Conservation (phyloP, 1,140 invertebrate species). For the Bombus breviceps region DNA sequence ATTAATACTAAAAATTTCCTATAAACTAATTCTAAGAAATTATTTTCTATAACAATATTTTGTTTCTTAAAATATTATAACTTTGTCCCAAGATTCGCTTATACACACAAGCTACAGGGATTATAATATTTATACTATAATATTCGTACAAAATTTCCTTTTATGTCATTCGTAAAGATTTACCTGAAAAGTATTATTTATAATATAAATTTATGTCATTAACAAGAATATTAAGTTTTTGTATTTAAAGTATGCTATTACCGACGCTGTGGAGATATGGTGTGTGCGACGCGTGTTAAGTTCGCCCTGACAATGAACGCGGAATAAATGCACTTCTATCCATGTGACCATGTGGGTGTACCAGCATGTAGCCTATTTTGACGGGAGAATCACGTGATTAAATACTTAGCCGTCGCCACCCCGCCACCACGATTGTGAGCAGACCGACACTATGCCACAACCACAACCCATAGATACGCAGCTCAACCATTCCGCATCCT, state of each 20-base stretch:
- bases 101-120: no score
- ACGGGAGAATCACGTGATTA: constrained; percentile 87
- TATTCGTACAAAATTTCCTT: neutral
- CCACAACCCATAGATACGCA: constrained; percentile 29
- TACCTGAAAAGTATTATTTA: neutral
- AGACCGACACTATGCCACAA: constrained; percentile 39
- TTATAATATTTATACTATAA: no score
- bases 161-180: neutral
- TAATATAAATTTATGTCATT: neutral
- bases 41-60: neutral
- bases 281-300: neutral
- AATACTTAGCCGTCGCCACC: constrained; percentile 73
- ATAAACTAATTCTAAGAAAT: neutral
- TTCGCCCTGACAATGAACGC: constrained; percentile 38
- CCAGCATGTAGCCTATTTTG: constrained; percentile 87
- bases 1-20: neutral
- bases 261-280: neutral
- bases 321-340: constrained; percentile 9
- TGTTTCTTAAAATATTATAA: neutral
- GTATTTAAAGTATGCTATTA: neutral
- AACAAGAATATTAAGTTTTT: neutral
- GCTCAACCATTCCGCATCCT: constrained; percentile 29
- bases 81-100: neutral
- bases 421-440: constrained; percentile 34
- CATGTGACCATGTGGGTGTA: constrained; percentile 27